Base-by-base conservation (phyloP, 2,113 vertebrate species). In the Cheilinus undulatus region DNA sequence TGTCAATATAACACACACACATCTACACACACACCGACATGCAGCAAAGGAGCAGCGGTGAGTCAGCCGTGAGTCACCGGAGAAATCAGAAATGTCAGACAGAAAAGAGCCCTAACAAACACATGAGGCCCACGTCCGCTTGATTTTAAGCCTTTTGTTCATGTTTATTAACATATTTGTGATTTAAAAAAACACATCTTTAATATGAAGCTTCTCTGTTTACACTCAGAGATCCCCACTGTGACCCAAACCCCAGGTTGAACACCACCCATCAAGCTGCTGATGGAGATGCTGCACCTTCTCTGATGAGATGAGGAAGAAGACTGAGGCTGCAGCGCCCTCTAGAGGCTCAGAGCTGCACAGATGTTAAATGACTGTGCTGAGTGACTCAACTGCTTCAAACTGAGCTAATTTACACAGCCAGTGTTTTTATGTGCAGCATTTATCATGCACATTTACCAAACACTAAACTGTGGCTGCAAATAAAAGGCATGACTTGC, bases 11-110 rank as follows among this genome's bases (percentile, higher is more conserved):
- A 17, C 2, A 40, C 38, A 40, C 40, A 42, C 20, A 42, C 10
- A 14, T 22, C 50, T n/a, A 34, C 15, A 0, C 54, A 12, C 56
- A 42, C 51, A 59, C 52, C 50, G 42, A 28, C 20, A 51, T 30
- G 59, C 9, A 64, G 22, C 28, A 58, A 71, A 46, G 20, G 28
- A 82, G 73, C 73, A 71, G 78, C 53, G 67, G 73, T 90, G 88
- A 87, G 78, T 90, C 86, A 88, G 86, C 73, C 61, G 45, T 90
- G 88, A 87, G 73, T 90, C 88, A 90, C 82, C 56, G 46, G 77
- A 76, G 58, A 76, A 84, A 86, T 85, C 52, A 86, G 58, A 82
- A 78, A 86, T 82, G 80, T 87, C 82, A 82, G 54, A 76, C 36
- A 73, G 42, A 82, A 78, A 78, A 74, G 46, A 65, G 53, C 48